Evolutionary conservation across 1,140 invertebrate species (phyloP), one percentile per base, ranked within the genome.

Genomic region (Hylaeus volcanicus): DNA sequence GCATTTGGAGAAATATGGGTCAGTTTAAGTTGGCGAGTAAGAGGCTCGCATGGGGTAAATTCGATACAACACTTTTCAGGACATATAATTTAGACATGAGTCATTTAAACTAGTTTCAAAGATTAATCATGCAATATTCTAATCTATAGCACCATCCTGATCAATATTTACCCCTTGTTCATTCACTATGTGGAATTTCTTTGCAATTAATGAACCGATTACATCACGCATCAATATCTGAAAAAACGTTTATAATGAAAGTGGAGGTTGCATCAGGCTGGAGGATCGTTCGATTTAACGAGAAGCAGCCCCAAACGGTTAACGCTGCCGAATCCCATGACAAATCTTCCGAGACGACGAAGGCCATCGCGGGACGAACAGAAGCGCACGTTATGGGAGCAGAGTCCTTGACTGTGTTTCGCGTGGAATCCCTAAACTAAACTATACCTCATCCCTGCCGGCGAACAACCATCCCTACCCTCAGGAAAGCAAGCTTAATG

Each of bases 401-500:
- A 66, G 58, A 82, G 75, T 88, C 73, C 79, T 91, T 85, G 78
- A 86, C 86, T 88, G 76, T 81, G 81, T 90, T 88, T 88, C 83
- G 83, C 76, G 81, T 81, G 86, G 87, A 90, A 92, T 91, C 89
- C 88, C 86, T 89, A 90, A 90, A 88, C 90, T 88, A 89, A 92
- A 90, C 90, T 91, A 90, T 88, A 86, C 85, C 88, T 86, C 89
- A 85, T 91, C 88, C 89, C 89, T 87, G 87, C 85, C 87, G 84
- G 70, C 84, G 85, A 81, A 77, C 84, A 69, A 73, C 60, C 75
- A 81, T 81, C 85, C 79, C 82, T 85, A 88, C 82, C 80, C 89
- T 88, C 86, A 86, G 90, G 86, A 90, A 90, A 90, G 87, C 90
- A 89, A 91, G 91, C 91, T 92, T 92, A 93, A 93, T 92, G 91